Percentiles rank a stretch among this genome's conserved stretches.
phyloP scores from a whole-genome alignment of 2,888 invertebrate species.

The Maniola hyperantus region DNA sequence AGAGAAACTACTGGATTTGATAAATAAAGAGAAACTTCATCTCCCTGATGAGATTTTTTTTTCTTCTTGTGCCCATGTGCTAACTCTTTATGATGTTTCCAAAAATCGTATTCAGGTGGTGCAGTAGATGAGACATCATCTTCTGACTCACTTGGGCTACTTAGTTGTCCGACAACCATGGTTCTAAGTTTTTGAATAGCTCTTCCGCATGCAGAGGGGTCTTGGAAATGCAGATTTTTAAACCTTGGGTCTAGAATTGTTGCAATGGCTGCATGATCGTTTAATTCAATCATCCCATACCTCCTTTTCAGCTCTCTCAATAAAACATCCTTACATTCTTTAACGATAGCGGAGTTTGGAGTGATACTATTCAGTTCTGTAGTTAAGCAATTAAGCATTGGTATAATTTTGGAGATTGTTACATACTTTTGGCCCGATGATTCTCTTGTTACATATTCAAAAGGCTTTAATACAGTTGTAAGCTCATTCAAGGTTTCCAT shows the following conservation, averaged over 20 bases:
- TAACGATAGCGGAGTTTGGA: conserved; percentile 19
- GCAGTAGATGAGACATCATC: conserved; percentile 42
- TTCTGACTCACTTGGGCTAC: conserved; percentile 42
- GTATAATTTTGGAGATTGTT: conserved; percentile 47
- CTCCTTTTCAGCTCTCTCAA: conserved; percentile 44
- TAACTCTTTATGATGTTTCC: conserved; percentile 48
- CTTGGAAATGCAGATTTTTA: conserved; percentile 46
- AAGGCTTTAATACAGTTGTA: conserved; percentile 39
- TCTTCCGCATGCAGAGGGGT: conserved; percentile 13
- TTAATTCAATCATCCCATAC: conserved; percentile 46
- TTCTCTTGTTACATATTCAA: conserved; percentile 42
- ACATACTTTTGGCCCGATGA: conserved; percentile 45
- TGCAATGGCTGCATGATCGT: conserved; percentile 43
- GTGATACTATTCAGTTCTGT: conserved; percentile 45
- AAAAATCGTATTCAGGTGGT: conserved; percentile 45
- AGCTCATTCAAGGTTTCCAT: conserved; percentile 33
- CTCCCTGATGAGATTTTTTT: conserved; percentile 46
- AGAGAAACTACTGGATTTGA: conserved; percentile 44
- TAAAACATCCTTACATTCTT: conserved; percentile 28
- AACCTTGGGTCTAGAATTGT: conserved; percentile 44
- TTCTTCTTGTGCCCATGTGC: conserved; percentile 35
- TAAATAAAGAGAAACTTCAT: conserved; percentile 45
- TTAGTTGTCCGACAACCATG: conserved; percentile 31
- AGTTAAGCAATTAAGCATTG: conserved; percentile 48
- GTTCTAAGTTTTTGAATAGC: too few relatives aligned